phyloP scores from a whole-genome alignment of 2,113 vertebrate genomes.

The Marmota flaviventris region DNA sequence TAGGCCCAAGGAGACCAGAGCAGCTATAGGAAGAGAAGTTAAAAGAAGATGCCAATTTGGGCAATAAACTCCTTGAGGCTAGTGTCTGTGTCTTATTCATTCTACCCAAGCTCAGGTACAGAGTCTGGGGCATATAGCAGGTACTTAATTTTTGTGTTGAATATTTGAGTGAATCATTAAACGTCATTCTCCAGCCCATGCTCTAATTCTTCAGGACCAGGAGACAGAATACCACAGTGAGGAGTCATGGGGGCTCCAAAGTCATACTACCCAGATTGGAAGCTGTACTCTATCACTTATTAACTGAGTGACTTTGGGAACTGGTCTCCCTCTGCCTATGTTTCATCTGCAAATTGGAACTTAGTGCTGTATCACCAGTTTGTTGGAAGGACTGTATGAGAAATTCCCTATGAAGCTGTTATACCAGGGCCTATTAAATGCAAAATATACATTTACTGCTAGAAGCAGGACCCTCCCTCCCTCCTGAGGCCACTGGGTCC shows the following conservation, averaged over 20 bases:
- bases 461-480: not conserved
- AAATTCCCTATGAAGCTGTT: not conserved
- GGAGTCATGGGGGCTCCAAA: not conserved
- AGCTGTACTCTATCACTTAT: not conserved
- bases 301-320: not conserved
- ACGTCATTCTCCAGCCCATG: not conserved
- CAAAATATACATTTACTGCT: too few species aligned
- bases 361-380: not conserved
- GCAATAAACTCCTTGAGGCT: not conserved
- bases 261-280: not conserved
- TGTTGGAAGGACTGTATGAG: not conserved
- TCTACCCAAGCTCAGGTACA: not conserved
- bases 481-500: not conserved
- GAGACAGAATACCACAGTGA: not conserved
- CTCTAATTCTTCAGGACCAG: not conserved
- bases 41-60: not conserved
- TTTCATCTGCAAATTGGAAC: not conserved
- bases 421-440: too few species aligned
- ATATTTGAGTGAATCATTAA: not conserved
- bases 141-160: not conserved
- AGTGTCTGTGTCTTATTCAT: not conserved
- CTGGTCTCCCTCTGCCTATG: not conserved
- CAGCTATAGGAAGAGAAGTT: not conserved
- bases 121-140: not conserved
- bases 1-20: not conserved